A percentile compares a stretch with the other conserved stretches of the same genome.
Conservation (phyloP, 2,888 invertebrate genomes). For the Chydorus sphaericus region DNA sequence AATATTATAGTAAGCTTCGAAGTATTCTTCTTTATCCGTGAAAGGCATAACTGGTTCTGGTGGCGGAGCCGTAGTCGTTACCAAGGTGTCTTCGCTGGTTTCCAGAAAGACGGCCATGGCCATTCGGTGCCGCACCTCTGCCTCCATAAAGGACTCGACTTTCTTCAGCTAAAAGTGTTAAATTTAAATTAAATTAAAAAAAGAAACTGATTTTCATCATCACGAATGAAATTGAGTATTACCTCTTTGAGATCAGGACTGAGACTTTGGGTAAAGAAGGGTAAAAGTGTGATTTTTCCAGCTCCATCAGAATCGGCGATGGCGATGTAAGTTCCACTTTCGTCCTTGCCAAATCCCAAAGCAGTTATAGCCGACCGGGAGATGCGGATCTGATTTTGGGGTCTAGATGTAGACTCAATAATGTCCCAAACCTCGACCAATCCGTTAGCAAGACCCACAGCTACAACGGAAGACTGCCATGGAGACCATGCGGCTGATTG, state of each 20-base stretch:
- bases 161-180: no score
- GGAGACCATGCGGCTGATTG: conserved; percentile 4
- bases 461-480: not conserved
- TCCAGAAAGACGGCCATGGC: not conserved
- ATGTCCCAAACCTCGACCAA: conserved; percentile 7
- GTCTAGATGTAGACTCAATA: not conserved
- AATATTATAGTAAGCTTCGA: not conserved
- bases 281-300: not conserved
- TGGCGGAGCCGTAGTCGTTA: not conserved
- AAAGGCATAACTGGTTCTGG: not conserved
- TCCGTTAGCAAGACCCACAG: conserved; percentile 1
- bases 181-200: not conserved
- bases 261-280: not conserved
- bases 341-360: not conserved
- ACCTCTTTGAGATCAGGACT: not conserved
- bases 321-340: not conserved
- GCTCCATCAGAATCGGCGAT: conserved; percentile 4
- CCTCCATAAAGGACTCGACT: not conserved
- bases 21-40: not conserved
- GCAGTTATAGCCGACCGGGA: conserved; percentile 4
- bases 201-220: not conserved
- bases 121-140: not conserved
- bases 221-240: not conserved
- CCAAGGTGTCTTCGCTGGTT: not conserved
- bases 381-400: not conserved